These are phyloP conservation scores for Pollenia griseotomentosa DNA, from an alignment of 2,888 invertebrate species.

Conservation along the genomic window DNA sequence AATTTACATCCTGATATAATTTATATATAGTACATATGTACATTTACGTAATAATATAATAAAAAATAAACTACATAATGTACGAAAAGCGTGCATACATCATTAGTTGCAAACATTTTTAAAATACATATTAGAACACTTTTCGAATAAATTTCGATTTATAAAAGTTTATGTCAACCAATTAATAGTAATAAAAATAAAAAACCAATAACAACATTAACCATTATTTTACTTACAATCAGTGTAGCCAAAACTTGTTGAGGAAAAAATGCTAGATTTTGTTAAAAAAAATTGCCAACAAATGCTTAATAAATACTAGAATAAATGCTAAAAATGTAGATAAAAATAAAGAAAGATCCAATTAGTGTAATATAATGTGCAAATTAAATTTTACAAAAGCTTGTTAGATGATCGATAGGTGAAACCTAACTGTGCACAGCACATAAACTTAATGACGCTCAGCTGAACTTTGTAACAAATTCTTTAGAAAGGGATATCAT, in stretches of 20 bases:
- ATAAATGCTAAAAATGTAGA: too few relatives aligned
- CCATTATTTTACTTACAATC: not conserved
- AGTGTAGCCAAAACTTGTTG: too few relatives aligned
- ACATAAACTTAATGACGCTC: too few relatives aligned
- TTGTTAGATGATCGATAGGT: too few relatives aligned
- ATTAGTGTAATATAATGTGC: too few relatives aligned
- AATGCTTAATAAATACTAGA: too few relatives aligned
- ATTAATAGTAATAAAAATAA: slow-evolving; percentile 58
- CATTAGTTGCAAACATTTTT: slow-evolving; percentile 37
- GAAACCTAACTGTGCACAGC: too few relatives aligned
- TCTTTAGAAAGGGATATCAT: too few relatives aligned
- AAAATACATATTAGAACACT: slow-evolving; percentile 48
- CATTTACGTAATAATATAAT: slow-evolving; percentile 29
- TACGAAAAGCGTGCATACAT: slow-evolving; percentile 42
- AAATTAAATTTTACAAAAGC: not conserved
- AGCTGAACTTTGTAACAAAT: too few relatives aligned
- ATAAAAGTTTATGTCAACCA: slow-evolving; percentile 64
- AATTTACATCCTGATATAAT: slow-evolving; percentile 43
- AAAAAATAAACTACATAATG: slow-evolving; percentile 5
- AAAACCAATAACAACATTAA: slow-evolving; percentile 19
- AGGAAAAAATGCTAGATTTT: too few relatives aligned
- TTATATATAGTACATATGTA: slow-evolving; percentile 11
- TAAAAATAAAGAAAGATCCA: too few relatives aligned
- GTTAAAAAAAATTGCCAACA: too few relatives aligned
- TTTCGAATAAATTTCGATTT: slow-evolving; percentile 48